Evolutionary conservation across 1,140 invertebrate genomes (phyloP), one percentile per base, ranked within the genome.

Genomic region (Holcopasites calliopsidis): DNA sequence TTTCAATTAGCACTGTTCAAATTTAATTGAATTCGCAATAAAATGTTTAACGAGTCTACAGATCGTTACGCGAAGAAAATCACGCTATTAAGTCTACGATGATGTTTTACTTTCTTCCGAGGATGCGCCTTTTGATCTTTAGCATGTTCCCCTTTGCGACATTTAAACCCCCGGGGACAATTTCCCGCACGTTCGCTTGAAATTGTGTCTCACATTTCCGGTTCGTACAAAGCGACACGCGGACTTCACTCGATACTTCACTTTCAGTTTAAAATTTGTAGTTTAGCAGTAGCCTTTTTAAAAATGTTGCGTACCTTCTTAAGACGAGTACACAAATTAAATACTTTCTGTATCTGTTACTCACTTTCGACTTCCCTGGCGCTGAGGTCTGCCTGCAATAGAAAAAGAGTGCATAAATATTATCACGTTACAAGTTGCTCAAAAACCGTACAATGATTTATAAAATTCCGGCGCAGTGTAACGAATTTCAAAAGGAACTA

Each of bases 301-400:
- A 8, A 64, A 49, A 49, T 62, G 6, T 21, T 18, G 28, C 10
- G 13, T 72, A 49, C 18, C 13, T 33, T 13, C 13, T 10, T 10
- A 65, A 33, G 35, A 64, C 47, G 33, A 44, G 47, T 3, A 21
- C 62, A 58, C 50, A 57, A 69, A 26, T 21, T 3, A 65, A 31
- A 31, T 57, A 40, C 52, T 58, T 50, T 57, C 61, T 49, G 44
- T 57, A 21, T 18, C 42, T 58, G 75, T 76, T 93, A 95, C 95
- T 95, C 92, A 95, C 95, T 95, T 93, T 95, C 95, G 87, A 95
- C 90, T 88, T 95, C 95, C 91, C 93, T 95, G 89, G 94, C 93
- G 89, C 92, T 93, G 85, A 95, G 93, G 91, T 95, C 94, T 90
- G 94, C 94, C 95, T 95, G 93, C 88, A 94, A 93, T 77, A 66